These are phyloP conservation scores for Leucophenga montana DNA, from an alignment of 2,888 invertebrate genomes.

Conservation along the genomic window DNA sequence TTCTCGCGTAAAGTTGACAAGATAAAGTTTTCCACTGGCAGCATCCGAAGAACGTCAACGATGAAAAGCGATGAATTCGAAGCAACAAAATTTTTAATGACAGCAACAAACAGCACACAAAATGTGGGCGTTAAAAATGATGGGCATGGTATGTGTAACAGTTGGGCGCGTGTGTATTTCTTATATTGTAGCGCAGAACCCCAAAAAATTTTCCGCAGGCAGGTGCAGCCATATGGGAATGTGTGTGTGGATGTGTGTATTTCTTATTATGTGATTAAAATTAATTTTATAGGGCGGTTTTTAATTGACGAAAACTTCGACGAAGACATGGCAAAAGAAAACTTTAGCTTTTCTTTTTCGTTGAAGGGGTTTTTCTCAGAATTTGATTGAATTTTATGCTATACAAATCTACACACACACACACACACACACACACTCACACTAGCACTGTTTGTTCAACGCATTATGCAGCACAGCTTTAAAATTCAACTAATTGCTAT, in stretches of 20 bases:
- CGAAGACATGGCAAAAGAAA: background rate
- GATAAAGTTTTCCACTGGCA: constrained; percentile 59
- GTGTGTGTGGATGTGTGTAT: constrained; percentile 46
- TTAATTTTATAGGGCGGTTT: constrained; percentile 67
- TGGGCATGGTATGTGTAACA: too few relatives aligned
- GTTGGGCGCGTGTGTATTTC: too few relatives aligned
- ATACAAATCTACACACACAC: background rate
- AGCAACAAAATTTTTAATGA: constrained; percentile 63
- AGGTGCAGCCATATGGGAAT: constrained; percentile 39
- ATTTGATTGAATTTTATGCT: background rate
- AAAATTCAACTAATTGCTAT: too few relatives aligned
- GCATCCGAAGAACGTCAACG: constrained; percentile 31
- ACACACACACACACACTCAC: background rate
- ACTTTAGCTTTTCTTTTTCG: background rate
- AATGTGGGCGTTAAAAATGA: constrained; percentile 12
- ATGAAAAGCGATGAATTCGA: background rate
- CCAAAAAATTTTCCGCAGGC: constrained; percentile 18
- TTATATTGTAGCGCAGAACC: too few relatives aligned
- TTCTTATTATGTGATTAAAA: constrained; percentile 67
- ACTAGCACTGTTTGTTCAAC: background rate
- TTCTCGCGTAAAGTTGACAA: constrained; percentile 56
- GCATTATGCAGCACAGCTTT: too few relatives aligned
- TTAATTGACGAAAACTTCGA: constrained; percentile 60
- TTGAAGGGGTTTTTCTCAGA: too few relatives aligned
- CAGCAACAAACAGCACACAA: constrained; percentile 36